Evolutionary conservation across 2,113 vertebrate genomes (phyloP).

Genomic region (Crotalus tigris): DNA sequence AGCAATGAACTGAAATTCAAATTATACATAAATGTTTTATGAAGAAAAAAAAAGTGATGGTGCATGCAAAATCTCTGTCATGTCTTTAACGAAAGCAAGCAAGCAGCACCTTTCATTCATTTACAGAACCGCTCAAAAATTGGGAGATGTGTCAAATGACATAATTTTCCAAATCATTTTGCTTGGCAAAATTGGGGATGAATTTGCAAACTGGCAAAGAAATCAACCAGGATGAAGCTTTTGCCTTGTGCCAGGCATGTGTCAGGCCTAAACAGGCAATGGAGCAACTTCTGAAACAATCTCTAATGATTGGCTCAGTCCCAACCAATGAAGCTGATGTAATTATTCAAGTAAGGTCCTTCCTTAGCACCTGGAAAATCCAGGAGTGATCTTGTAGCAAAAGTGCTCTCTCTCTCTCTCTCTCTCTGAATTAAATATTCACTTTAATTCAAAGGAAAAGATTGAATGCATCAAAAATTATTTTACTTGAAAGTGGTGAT

Average conservation of each 20-base stretch:
- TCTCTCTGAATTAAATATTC: not conserved
- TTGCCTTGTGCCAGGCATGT: not conserved
- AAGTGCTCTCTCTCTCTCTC: not conserved
- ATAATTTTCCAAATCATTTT: not conserved
- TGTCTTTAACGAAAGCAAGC: constrained; percentile 32
- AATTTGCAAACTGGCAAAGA: not conserved
- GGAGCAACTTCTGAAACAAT: not conserved
- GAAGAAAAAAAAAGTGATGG: not conserved
- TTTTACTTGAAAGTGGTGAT: not conserved
- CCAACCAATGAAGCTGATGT: not conserved
- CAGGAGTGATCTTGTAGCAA: not conserved
- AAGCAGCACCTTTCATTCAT: constrained; percentile 6
- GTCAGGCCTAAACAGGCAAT: not conserved
- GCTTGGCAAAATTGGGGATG: constrained; percentile 18
- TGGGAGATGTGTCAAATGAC: not conserved
- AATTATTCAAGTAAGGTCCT: not conserved
- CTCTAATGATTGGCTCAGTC: not conserved
- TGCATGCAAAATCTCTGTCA: constrained; percentile 9
- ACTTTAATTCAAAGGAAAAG: not conserved
- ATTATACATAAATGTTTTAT: constrained; percentile 44
- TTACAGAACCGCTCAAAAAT: not conserved
- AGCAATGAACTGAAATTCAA: constrained; percentile 39
- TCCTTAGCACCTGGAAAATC: not conserved
- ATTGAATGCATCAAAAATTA: constrained; percentile 1
- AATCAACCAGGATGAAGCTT: not conserved